These are phyloP conservation scores for Murina feae DNA, from an alignment of 2,113 vertebrate species.

Conservation along the genomic window DNA sequence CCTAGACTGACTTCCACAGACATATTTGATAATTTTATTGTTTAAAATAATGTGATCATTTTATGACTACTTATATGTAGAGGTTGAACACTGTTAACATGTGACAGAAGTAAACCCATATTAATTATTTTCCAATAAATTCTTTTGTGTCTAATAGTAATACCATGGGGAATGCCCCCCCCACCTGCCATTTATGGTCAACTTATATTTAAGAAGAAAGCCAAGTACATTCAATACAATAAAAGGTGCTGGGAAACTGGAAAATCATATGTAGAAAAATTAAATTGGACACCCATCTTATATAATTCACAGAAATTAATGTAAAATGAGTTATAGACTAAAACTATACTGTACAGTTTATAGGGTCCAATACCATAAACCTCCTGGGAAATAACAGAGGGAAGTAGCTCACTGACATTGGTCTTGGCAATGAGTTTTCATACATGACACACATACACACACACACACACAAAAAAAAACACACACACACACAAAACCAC, in stretches of 20 bases:
- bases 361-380: neutral
- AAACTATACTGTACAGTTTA: too few relatives aligned
- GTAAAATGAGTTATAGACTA: too few relatives aligned
- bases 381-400: neutral
- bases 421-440: neutral
- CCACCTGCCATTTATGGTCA: neutral
- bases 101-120: neutral
- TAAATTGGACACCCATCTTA: neutral
- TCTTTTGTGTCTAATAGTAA: neutral
- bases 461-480: too few relatives aligned
- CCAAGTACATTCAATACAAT: neutral
- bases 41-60: neutral
- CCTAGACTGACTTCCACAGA: neutral
- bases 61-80: neutral
- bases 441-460: neutral
- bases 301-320: too few relatives aligned
- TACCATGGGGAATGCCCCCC: neutral
- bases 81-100: neutral
- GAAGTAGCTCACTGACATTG: neutral
- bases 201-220: too few relatives aligned
- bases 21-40: neutral
- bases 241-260: neutral
- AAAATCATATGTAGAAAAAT: neutral
- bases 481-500: neutral
- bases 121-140: neutral